phyloP scores from a whole-genome alignment of 1,140 invertebrate species.

The Luehdorfia chinensis region DNA sequence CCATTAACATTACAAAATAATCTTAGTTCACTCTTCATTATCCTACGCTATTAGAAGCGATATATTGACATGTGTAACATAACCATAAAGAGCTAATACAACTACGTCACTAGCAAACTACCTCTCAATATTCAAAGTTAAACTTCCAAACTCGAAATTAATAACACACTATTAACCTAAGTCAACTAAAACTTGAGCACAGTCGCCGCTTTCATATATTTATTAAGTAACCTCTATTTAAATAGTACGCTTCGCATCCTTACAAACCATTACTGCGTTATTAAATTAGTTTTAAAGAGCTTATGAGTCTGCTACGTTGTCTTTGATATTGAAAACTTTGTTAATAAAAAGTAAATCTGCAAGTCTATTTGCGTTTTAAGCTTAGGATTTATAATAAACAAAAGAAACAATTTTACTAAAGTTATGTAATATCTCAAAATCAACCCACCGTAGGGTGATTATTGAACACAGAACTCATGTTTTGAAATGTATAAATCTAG shows the following conservation, averaged over 20 bases:
- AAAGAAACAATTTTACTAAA: not conserved
- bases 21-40: no score
- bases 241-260: not conserved
- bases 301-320: not conserved
- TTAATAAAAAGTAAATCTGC: not conserved
- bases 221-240: constrained; percentile 6
- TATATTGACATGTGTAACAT: no score
- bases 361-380: not conserved
- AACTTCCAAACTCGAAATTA: constrained; percentile 16
- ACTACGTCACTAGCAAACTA: constrained; percentile 10
- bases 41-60: no score
- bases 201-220: constrained; percentile 5
- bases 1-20: no score
- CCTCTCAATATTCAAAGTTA: constrained; percentile 6
- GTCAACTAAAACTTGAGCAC: constrained; percentile 1
- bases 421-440: no score
- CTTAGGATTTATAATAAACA: not conserved
- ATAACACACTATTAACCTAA: constrained; percentile 12
- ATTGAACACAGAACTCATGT: no score
- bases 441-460: no score
- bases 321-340: constrained; percentile 3
- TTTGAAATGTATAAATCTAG: not conserved
- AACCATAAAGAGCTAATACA: constrained; percentile 10
- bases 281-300: constrained; percentile 8
- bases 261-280: not conserved